Evolutionary conservation across 1,140 invertebrate species (phyloP).

Genomic region (Orussus abietinus): DNA sequence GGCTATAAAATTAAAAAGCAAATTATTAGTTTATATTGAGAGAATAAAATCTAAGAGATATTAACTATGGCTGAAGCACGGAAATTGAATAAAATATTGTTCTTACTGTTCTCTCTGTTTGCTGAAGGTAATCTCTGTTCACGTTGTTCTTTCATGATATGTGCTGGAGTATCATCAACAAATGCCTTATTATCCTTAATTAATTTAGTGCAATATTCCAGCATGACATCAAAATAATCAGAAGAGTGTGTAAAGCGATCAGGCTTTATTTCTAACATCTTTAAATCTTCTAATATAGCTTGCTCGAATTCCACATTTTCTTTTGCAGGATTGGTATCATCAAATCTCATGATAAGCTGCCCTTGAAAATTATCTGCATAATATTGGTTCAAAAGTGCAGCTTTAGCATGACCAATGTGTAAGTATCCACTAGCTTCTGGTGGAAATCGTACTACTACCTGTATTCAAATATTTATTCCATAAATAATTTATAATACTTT

Average conservation of each 20-base stretch:
- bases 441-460: conserved; percentile 88
- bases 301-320: conserved; percentile 98
- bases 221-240: conserved; percentile 92
- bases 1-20: conserved; percentile 54
- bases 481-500: too few relatives aligned
- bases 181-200: conserved; percentile 88
- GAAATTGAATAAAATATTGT: conserved; percentile 11
- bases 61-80: too few relatives aligned
- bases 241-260: conserved; percentile 95
- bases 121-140: conserved; percentile 84
- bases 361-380: conserved; percentile 94
- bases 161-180: conserved; percentile 93
- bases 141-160: conserved; percentile 91
- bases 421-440: conserved; percentile 93
- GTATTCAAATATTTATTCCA: conserved; percentile 6
- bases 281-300: conserved; percentile 94
- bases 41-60: conserved; percentile 2
- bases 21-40: conserved; percentile 13
- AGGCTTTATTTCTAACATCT: conserved; percentile 87
- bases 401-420: conserved; percentile 99
- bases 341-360: conserved; percentile 96
- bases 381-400: conserved; percentile 96
- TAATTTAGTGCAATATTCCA: conserved; percentile 84
- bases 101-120: conserved; percentile 79
- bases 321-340: conserved; percentile 99